These are phyloP conservation scores for Cossypha caffra DNA, from an alignment of 2,797 vertebrate species.

Conservation along the genomic window DNA sequence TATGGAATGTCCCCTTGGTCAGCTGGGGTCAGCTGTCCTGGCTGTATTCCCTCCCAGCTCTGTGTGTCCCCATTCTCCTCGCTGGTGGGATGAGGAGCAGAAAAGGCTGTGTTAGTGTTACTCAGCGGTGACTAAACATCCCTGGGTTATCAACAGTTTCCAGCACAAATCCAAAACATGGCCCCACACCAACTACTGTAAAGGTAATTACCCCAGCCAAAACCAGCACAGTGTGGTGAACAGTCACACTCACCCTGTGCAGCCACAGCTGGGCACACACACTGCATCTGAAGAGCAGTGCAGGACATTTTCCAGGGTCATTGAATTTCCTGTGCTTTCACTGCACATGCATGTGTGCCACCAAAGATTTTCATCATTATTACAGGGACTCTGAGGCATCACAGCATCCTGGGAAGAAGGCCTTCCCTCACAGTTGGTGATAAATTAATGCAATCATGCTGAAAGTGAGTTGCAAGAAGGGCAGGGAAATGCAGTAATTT, in stretches of 20 bases:
- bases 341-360: not conserved
- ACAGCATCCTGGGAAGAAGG: not conserved
- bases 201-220: not conserved
- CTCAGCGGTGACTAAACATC: not conserved
- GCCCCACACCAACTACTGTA: not conserved
- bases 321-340: not conserved
- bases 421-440: not conserved
- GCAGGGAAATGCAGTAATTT: not conserved
- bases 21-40: not conserved
- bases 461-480: not conserved
- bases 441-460: not conserved
- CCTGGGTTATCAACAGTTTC: not conserved
- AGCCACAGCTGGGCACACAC: not conserved
- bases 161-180: not conserved
- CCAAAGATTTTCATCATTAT: not conserved
- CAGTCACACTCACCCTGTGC: no score
- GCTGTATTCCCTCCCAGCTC: not conserved
- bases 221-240: rapidly evolving
- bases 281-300: rapidly evolving
- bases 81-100: not conserved
- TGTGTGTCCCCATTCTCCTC: not conserved
- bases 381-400: not conserved
- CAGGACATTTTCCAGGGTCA: not conserved
- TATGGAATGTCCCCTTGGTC: not conserved
- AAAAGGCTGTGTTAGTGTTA: not conserved